phyloP scores from a whole-genome alignment of 1,140 invertebrate genomes.

The Zophobas atratus region DNA sequence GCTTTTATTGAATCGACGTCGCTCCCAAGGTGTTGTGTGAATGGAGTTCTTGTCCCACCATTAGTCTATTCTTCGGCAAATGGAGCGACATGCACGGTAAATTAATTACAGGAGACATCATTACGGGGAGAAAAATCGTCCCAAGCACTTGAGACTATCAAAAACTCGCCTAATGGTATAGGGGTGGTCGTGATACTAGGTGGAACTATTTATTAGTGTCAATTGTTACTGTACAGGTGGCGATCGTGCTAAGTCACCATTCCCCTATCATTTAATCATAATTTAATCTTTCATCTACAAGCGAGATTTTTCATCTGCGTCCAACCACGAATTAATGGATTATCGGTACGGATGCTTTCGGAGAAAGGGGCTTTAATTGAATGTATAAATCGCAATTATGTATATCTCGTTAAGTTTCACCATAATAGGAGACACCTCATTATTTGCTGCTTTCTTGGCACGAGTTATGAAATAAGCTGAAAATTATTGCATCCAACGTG shows the following conservation, averaged over 20 bases:
- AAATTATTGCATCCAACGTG: constrained; percentile 5
- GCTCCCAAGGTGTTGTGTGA: constrained; percentile 18
- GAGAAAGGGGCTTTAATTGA: constrained; percentile 20
- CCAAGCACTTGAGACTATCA: constrained; percentile 35
- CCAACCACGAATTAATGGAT: constrained; percentile 11
- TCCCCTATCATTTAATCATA: not conserved
- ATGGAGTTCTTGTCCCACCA: constrained; percentile 27
- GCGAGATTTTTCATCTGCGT: constrained; percentile 2
- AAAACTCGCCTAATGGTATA: constrained; percentile 25
- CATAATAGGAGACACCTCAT: constrained; percentile 17
- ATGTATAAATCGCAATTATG: constrained; percentile 25
- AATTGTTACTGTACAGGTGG: constrained; percentile 7
- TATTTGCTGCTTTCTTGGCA: constrained; percentile 12
- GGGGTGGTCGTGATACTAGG: constrained; percentile 13
- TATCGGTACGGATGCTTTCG: not conserved
- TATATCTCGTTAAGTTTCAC: constrained; percentile 18
- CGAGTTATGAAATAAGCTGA: constrained; percentile 15
- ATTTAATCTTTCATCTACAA: not conserved
- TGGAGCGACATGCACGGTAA: constrained; percentile 32
- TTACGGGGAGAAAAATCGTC: constrained; percentile 36
- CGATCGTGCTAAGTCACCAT: not conserved
- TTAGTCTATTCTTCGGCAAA: constrained; percentile 37
- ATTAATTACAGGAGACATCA: constrained; percentile 39
- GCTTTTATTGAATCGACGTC: constrained; percentile 31
- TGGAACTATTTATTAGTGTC: constrained; percentile 34